phyloP scores from a whole-genome alignment of 92 coral and sea anemone genomes.

The Epizoanthus ramosus region DNA sequence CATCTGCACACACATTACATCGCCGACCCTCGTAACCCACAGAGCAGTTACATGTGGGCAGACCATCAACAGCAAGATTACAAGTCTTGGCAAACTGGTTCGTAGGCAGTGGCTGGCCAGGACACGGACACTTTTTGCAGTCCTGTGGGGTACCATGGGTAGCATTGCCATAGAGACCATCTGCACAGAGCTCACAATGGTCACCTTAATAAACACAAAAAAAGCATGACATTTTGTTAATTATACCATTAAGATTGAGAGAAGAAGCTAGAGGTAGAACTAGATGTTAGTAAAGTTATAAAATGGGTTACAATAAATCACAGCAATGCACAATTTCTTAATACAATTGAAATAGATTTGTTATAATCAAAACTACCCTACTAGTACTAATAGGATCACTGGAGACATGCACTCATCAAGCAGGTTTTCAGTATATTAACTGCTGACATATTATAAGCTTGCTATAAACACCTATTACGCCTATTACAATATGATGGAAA shows the following conservation, averaged over 20 bases:
- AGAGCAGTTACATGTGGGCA: constrained; percentile 77
- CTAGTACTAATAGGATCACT: no score
- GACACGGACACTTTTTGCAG: constrained; percentile 78
- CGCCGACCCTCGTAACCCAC: constrained; percentile 67
- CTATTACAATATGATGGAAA: no score
- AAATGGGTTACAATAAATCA: no score
- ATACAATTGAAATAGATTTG: no score
- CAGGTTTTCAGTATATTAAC: no score
- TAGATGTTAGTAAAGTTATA: no score
- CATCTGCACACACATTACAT: constrained; percentile 76
- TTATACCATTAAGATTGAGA: neutral
- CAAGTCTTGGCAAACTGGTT: constrained; percentile 85
- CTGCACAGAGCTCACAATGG: constrained; percentile 84
- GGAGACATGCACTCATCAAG: no score
- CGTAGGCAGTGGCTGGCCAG: constrained; percentile 67
- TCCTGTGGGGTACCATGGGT: constrained; percentile 74
- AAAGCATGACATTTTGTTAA: neutral
- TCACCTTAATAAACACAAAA: constrained; percentile 60
- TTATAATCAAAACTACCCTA: no score
- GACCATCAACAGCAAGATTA: constrained; percentile 64
- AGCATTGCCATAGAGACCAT: constrained; percentile 95
- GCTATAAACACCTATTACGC: no score
- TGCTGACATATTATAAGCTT: no score
- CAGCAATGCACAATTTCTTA: no score
- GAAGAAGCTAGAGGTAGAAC: no score